Evolutionary conservation across 2,797 vertebrate genomes (phyloP).

Genomic region (Sebastes paucispinis): DNA sequence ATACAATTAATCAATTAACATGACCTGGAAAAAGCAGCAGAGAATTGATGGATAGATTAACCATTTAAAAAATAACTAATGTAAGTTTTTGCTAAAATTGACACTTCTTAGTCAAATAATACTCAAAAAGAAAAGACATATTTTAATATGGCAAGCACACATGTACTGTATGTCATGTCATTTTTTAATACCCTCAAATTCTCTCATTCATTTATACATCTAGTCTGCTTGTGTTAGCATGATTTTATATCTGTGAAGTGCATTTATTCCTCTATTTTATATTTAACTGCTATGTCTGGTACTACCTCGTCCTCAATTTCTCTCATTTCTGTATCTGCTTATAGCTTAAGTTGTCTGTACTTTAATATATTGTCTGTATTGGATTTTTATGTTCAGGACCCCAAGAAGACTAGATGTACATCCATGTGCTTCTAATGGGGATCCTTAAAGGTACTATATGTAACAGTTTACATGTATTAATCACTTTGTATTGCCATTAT

Average conservation of each 20-base stretch:
- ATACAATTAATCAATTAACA: background rate
- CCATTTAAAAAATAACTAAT: background rate
- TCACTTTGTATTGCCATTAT: no score
- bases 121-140: no score
- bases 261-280: no score
- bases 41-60: background rate
- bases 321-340: background rate
- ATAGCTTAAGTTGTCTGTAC: background rate
- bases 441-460: no score
- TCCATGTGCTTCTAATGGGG: background rate
- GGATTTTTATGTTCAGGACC: background rate
- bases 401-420: background rate
- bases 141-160: no score
- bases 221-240: no score
- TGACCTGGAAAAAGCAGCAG: background rate
- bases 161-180: no score
- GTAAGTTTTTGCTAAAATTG: background rate
- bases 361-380: background rate
- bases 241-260: background rate
- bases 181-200: no score
- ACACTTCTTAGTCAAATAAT: background rate
- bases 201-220: no score
- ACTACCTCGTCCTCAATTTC: no score
- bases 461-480: no score
- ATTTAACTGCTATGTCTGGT: no score